phyloP scores from a whole-genome alignment of 37 sponge, comb jelly and placozoan genomes.

The Chondrilla cf. caribensis region DNA sequence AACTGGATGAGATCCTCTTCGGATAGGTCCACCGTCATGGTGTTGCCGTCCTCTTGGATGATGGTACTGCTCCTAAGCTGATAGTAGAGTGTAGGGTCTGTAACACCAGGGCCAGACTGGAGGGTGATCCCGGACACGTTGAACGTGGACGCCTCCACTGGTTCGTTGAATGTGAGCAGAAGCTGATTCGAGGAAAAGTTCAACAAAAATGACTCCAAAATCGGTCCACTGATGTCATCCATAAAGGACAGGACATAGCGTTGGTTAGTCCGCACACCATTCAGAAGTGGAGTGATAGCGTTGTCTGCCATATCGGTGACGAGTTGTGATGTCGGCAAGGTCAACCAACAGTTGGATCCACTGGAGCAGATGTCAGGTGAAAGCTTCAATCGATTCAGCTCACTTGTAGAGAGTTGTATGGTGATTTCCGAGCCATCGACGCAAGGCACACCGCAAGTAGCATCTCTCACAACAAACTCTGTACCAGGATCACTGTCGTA shows the following conservation, averaged over 20 bases:
- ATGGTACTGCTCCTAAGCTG: conserved; percentile 21
- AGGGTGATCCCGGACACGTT: conserved; percentile 68
- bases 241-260: conserved; percentile 41
- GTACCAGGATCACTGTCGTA: not conserved
- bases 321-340: conserved; percentile 39
- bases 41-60: conserved; percentile 18
- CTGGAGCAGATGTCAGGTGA: conserved; percentile 56
- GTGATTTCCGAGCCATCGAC: conserved; percentile 45
- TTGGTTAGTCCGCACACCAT: conserved; percentile 21
- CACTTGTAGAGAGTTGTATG: conserved; percentile 41
- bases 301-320: conserved; percentile 82
- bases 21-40: conserved; percentile 34
- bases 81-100: conserved; percentile 25
- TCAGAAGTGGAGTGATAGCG: conserved; percentile 29
- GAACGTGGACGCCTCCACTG: conserved; percentile 50
- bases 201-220: conserved; percentile 40
- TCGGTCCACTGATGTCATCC: conserved; percentile 67
- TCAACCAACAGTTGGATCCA: conserved; percentile 79
- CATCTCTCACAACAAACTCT: conserved; percentile 32
- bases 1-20: conserved; percentile 53
- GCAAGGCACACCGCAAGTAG: conserved; percentile 38
- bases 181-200: conserved; percentile 63
- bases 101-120: conserved; percentile 22
- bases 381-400: conserved; percentile 71
- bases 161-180: conserved; percentile 78